Conservation (phyloP, 2,888 invertebrate genomes). For the Pycnomerus fuliginosus region DNA sequence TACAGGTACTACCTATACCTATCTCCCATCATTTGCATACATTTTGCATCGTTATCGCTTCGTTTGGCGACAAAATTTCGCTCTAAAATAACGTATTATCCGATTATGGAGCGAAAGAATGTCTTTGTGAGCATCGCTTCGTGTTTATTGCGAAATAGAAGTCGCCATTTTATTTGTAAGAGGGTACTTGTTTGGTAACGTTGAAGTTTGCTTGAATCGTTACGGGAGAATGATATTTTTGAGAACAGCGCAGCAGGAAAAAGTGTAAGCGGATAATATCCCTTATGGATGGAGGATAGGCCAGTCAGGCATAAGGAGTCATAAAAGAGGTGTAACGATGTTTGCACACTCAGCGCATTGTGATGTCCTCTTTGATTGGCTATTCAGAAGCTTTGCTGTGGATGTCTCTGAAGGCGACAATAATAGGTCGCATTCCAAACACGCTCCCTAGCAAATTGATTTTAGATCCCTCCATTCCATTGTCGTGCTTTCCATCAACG, state of each 20-base stretch:
- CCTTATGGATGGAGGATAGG: conserved; percentile 6
- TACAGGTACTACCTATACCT: no score
- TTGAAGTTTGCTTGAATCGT: no score
- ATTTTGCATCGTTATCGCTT: no score
- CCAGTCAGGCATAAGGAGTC: conserved; percentile 15
- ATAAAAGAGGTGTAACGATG: conserved; percentile 25
- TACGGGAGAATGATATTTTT: no score
- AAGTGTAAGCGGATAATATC: conserved; percentile 12
- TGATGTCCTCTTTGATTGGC: conserved; percentile 28
- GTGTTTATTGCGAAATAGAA: no score
- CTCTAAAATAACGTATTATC: no score
- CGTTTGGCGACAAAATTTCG: no score
- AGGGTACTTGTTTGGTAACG: no score
- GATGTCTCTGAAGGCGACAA: conserved; percentile 26
- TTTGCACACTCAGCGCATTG: conserved; percentile 27
- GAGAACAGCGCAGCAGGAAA: background rate
- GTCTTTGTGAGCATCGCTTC: no score
- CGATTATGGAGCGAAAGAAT: no score
- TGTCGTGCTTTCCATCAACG: conserved; percentile 23
- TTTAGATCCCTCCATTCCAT: conserved; percentile 27
- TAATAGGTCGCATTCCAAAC: conserved; percentile 30
- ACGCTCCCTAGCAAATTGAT: conserved; percentile 31
- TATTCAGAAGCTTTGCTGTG: conserved; percentile 20
- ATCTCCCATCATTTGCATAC: no score
- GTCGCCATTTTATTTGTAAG: no score